Base-by-base conservation (phyloP, 2,888 invertebrate species). In the Amblyteles armatorius region DNA sequence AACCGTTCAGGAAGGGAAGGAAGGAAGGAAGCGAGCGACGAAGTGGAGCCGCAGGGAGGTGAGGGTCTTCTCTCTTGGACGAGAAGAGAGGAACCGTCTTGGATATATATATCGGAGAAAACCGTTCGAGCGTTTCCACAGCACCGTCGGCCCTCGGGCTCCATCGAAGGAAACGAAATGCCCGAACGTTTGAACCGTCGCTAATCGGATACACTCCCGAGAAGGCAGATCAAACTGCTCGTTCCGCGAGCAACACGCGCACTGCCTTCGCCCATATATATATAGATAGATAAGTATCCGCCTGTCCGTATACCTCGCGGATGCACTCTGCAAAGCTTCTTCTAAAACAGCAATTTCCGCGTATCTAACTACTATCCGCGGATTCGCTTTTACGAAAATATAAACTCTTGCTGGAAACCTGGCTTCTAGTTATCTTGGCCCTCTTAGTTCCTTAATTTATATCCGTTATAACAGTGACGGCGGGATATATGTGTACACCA, bases 121-220 rank as follows among this genome's bases (percentile, higher is more conserved):
- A 77, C 77, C 77, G 65, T 19, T 76, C 52, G 67, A 65, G 76
- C 52, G 50, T 67, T 67, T 55, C 36, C 48, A 16, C 67, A 26
- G 16, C 26, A 60, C 52, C 40, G 29, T 52, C 55, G 36, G 50
- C 65, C 44, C 50, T 50, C 36, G 40, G 36, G 40, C 50, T 52
- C 65, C 36, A 26, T 69, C 65, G 76, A 78, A 69, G 60, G 69
- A 76, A 81, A 69, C 71, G 76, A 73, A 78, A 78, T 60, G 76
- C 80, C 83, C 86, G 74, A 86, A 84, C 86, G 86, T 79, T 83
- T 82, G 87, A 90, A 88, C 87, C 86, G 87, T 86, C 87, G 88
- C 88, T 90, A 90, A 90, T 90, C 90, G 90, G 88, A 88, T 90
- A 89, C 85, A 87, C 86, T 87, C 86, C 84, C 84, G 33, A 63